Base-by-base conservation (phyloP, 2,888 invertebrate species). In the Onchidella celtica region DNA sequence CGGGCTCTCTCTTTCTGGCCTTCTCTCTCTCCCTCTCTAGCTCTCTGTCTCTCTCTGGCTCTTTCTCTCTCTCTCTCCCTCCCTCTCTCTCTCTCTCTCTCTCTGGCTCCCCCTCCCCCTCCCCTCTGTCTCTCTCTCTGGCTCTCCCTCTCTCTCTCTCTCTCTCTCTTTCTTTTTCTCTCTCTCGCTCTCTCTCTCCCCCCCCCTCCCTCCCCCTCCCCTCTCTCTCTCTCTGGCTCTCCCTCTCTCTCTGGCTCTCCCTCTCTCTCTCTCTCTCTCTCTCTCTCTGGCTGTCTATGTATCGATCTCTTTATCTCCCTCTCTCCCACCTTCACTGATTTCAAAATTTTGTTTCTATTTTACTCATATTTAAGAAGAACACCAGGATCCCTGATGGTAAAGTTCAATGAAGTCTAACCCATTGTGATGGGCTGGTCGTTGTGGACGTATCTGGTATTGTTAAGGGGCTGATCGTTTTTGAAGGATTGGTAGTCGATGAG, bases 1-100 rank as follows among this genome's bases (percentile, higher is more conserved):
- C 6, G 17, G 27, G 14, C 40, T 24, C 17, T 24, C 4, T 21
- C 32, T 21, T 32, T 9, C 40, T n/a, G 24, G 6, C 11, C 27
- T 27, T 14, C 3, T 29, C 21, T n/a, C 9, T 38, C 34, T 34
- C 38, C 11, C 21, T n/a, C 38, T n/a, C 24, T 29, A n/a, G 29
- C n/a, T 17, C 47, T 47, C 17, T 17, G 6, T n/a, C 21, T 27
- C 11, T 24, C 6, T 57, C 11, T 57, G 14, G n/a, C n/a, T n/a
- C n/a, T n/a, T n/a, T n/a, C n/a, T 27, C 47, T 0, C 4, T n/a
- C 38, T 34, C 24, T 32, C 27, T 29, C 24, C 24, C 75, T 63
- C 75, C n/a, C 65, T 24, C 65, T 63, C 75, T 38, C 38, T 14
- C 59, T 59, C 61, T 3, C n/a, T 21, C 36, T 32, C 47, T 47